phyloP scores from a whole-genome alignment of 1,140 invertebrate species.

The Yoshiicerus persimilis region DNA sequence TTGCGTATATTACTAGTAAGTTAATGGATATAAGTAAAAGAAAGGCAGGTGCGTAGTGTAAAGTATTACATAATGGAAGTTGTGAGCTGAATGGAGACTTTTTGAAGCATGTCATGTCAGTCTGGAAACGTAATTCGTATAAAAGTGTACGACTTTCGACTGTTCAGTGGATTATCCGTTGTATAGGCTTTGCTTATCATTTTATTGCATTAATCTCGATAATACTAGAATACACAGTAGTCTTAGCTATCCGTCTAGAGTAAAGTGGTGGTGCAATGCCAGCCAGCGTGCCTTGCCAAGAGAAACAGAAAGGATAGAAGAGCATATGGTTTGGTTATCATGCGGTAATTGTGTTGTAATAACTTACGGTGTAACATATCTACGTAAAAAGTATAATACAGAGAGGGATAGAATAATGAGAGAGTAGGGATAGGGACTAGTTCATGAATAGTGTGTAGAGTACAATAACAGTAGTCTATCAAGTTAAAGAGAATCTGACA shows the following conservation, averaged over 20 bases:
- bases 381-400: no score
- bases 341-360: neutral
- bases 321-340: neutral
- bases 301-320: neutral
- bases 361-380: neutral
- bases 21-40: slow-evolving; percentile 6
- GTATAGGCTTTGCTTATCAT: neutral
- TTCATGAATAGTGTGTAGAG: neutral
- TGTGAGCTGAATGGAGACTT: neutral
- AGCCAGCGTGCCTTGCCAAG: neutral
- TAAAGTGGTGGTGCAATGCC: neutral
- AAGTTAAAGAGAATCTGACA: neutral
- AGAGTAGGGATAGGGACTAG: neutral
- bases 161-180: neutral
- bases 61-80: neutral
- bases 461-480: neutral
- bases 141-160: neutral
- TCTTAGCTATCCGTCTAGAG: neutral
- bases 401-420: neutral
- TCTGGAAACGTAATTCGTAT: neutral
- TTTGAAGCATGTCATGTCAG: neutral
- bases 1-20: neutral
- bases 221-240: neutral
- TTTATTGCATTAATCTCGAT: neutral
- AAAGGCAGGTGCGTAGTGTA: neutral